Percentiles rank a stretch among this genome's conserved stretches.
These are phyloP conservation scores for Protomyctophum bolini DNA, from an alignment of 2,113 vertebrate genomes.

Conservation along the genomic window DNA sequence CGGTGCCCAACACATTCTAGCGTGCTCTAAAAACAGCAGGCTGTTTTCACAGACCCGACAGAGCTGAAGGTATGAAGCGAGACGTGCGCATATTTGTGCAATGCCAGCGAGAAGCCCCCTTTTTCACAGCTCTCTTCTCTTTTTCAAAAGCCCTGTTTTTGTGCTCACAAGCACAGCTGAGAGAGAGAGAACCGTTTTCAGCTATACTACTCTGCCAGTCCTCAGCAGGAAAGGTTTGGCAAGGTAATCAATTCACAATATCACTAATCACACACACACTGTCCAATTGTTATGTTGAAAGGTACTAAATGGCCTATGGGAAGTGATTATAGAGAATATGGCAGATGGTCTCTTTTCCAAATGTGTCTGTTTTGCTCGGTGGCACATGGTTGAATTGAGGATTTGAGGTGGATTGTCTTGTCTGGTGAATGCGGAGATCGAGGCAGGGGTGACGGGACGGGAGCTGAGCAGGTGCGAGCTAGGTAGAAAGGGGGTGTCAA, in stretches of 20 bases:
- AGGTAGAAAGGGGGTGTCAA: neutral
- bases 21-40: slow-evolving; percentile 50
- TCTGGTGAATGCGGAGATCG: slow-evolving; percentile 10
- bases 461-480: slow-evolving; percentile 15
- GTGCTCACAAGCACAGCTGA: neutral
- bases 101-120: no score
- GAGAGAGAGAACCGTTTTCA: slow-evolving; percentile 6
- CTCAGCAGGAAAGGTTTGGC: slow-evolving; percentile 15
- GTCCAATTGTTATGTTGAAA: neutral
- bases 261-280: slow-evolving; percentile 30
- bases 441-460: no score
- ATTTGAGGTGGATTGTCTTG: slow-evolving; percentile 13
- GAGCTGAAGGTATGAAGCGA: slow-evolving; percentile 19
- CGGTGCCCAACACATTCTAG: neutral
- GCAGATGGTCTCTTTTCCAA: neutral
- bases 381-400: slow-evolving; percentile 6
- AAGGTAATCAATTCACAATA: slow-evolving; percentile 34
- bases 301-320: slow-evolving; percentile 7
- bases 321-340: slow-evolving; percentile 17
- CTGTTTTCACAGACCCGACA: slow-evolving; percentile 46
- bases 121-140: neutral
- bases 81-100: no score
- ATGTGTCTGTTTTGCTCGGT: neutral
- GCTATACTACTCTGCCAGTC: neutral
- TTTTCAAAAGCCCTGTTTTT: slow-evolving; percentile 27